Percentiles rank a stretch among this genome's conserved stretches.
Conservation (phyloP, 2,113 vertebrate genomes). For the Pandion haliaetus region DNA sequence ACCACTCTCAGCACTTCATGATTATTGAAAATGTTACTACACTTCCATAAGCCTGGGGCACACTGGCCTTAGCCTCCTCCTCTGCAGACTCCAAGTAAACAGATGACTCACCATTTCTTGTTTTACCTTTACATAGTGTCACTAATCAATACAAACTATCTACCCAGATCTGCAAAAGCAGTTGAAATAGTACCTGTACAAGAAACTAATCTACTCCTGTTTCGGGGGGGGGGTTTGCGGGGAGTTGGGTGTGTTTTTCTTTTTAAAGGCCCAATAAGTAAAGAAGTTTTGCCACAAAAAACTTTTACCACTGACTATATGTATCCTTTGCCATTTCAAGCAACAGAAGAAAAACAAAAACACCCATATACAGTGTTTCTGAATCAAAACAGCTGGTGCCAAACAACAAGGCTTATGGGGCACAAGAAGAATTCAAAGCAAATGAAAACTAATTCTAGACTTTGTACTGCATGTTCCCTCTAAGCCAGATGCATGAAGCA, state of each 20-base stretch:
- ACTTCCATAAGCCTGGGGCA: background rate
- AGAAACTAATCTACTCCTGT: background rate
- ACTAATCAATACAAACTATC: background rate
- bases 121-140: background rate
- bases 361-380: background rate
- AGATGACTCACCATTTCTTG: background rate
- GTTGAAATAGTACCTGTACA: background rate
- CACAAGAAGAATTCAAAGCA: conserved; percentile 43
- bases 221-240: background rate
- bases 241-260: background rate
- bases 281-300: background rate
- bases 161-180: background rate
- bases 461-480: conserved; percentile 25
- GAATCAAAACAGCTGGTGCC: conserved; percentile 4
- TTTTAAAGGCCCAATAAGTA: background rate
- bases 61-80: background rate
- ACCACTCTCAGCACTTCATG: background rate
- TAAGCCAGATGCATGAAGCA: conserved; percentile 22
- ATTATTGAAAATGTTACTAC: background rate
- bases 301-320: background rate
- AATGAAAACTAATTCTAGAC: conserved; percentile 3
- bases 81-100: background rate
- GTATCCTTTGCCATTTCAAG: background rate
- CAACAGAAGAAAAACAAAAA: background rate
- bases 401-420: conserved; percentile 1